These are phyloP conservation scores for Tapera naevia DNA, from an alignment of 2,797 vertebrate species.

Conservation along the genomic window DNA sequence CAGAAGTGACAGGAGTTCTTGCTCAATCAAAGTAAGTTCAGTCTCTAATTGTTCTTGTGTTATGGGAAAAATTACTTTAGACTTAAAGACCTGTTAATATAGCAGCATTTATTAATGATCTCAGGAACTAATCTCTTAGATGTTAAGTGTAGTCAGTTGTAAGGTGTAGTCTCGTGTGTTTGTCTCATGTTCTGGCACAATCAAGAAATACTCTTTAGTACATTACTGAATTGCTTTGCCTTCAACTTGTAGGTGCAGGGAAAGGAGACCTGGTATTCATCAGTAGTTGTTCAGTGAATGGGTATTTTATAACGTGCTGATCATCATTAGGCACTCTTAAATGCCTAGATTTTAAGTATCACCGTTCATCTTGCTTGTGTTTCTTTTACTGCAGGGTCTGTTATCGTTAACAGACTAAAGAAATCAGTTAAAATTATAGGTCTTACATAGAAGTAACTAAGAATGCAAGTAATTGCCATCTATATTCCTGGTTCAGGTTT, in stretches of 20 bases:
- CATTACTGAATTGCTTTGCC: background rate
- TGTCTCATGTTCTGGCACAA: background rate
- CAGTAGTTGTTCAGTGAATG: accelerated
- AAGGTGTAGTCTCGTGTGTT: background rate
- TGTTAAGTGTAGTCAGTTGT: background rate
- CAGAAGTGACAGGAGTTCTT: slow-evolving; percentile 97
- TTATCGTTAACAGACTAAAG: background rate
- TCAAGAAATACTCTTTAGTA: background rate
- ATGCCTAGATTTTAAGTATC: background rate
- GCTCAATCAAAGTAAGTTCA: slow-evolving; percentile 94
- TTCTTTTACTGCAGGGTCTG: background rate
- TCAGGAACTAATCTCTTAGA: background rate
- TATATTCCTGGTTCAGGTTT: slow-evolving; percentile 81
- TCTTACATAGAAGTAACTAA: background rate
- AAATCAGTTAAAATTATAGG: background rate
- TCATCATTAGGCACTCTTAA: background rate
- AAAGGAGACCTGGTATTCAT: background rate
- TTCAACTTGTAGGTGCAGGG: background rate
- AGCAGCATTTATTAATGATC: background rate
- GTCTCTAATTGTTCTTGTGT: background rate
- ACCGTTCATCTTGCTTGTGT: background rate
- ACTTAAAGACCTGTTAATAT: background rate
- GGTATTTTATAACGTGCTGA: background rate
- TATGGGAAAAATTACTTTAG: background rate
- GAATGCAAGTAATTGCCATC: background rate